phyloP scores from a whole-genome alignment of 2,113 vertebrate species.

The Sebastes fasciatus region DNA sequence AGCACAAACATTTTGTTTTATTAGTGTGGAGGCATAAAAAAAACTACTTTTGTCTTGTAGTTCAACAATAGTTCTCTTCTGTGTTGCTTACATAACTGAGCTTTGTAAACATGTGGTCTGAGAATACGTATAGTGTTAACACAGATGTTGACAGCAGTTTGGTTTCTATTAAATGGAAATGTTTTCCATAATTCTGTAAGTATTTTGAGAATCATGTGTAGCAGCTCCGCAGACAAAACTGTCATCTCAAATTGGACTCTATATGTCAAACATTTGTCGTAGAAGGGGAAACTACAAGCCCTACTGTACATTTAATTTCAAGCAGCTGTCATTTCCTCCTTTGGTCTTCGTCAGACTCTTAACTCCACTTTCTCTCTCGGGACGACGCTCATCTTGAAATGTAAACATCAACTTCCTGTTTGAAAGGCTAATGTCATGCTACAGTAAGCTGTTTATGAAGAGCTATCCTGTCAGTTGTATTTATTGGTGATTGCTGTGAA shows the following conservation, averaged over 20 bases:
- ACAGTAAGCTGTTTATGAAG: slow-evolving; percentile 6
- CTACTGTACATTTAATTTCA: slow-evolving; percentile 33
- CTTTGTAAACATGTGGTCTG: slow-evolving; percentile 23
- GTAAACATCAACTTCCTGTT: slow-evolving; percentile 74
- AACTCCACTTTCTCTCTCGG: slow-evolving; percentile 35
- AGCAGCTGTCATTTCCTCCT: slow-evolving; percentile 52
- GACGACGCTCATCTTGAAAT: slow-evolving; percentile 51
- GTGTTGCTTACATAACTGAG: not conserved
- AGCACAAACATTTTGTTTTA: not conserved
- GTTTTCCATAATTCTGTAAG: not conserved
- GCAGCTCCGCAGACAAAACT: slow-evolving; percentile 10
- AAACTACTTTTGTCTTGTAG: too few relatives aligned
- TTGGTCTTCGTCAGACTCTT: slow-evolving; percentile 37
- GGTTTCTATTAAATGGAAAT: slow-evolving; percentile 14
- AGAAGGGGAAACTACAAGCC: not conserved
- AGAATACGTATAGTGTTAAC: slow-evolving; percentile 2
- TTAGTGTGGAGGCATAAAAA: not conserved
- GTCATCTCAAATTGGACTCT: slow-evolving; percentile 10
- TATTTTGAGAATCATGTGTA: not conserved
- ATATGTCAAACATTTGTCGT: slow-evolving; percentile 15
- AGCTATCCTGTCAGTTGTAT: slow-evolving; percentile 18
- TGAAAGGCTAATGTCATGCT: slow-evolving; percentile 41
- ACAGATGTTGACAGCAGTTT: slow-evolving; percentile 29
- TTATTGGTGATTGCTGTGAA: slow-evolving; percentile 33
- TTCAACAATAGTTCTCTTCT: not conserved